A percentile compares a stretch with the other conserved stretches of the same genome.
Conservation (phyloP, 2,888 invertebrate species). For the Ophioninae sp. region DNA sequence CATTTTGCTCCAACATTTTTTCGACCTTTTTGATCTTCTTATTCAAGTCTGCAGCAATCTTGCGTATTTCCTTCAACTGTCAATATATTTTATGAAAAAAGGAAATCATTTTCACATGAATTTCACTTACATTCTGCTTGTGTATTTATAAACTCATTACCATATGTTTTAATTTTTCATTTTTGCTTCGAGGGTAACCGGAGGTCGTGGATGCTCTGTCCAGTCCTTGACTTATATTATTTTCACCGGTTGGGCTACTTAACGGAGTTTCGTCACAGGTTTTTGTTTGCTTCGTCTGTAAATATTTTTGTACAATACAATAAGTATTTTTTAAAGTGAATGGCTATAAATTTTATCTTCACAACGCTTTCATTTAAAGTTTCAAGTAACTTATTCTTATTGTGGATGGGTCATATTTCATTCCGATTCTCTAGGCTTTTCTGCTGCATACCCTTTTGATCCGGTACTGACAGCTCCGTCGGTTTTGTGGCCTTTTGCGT, state of each 20-base stretch:
- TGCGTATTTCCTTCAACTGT: too few relatives aligned
- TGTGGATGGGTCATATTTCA: not conserved
- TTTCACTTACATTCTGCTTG: slow-evolving; percentile 9
- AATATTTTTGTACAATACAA: slow-evolving; percentile 10
- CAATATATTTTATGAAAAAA: slow-evolving; percentile 1
- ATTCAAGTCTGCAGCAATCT: slow-evolving; percentile 1
- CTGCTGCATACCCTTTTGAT: not conserved
- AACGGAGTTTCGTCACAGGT: slow-evolving; percentile 7
- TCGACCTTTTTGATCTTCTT: not conserved
- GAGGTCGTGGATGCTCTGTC: slow-evolving; percentile 5
- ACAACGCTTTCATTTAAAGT: not conserved
- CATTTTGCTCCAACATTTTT: slow-evolving; percentile 13
- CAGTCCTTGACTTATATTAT: slow-evolving; percentile 2
- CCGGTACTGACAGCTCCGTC: not conserved
- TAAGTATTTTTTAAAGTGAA: slow-evolving; percentile 6
- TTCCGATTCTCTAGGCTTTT: not conserved
- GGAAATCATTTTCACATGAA: slow-evolving; percentile 11
- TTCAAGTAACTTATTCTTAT: slow-evolving; percentile 4
- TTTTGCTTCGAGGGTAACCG: not conserved
- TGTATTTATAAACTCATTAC: slow-evolving; percentile 29
- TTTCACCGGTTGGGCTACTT: slow-evolving; percentile 13
- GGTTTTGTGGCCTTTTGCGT: too few relatives aligned
- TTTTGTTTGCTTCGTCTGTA: not conserved
- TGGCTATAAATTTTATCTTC: slow-evolving; percentile 3
- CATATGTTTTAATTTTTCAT: not conserved